Conservation (phyloP, 2,888 invertebrate species). For the Lingula anatina region DNA sequence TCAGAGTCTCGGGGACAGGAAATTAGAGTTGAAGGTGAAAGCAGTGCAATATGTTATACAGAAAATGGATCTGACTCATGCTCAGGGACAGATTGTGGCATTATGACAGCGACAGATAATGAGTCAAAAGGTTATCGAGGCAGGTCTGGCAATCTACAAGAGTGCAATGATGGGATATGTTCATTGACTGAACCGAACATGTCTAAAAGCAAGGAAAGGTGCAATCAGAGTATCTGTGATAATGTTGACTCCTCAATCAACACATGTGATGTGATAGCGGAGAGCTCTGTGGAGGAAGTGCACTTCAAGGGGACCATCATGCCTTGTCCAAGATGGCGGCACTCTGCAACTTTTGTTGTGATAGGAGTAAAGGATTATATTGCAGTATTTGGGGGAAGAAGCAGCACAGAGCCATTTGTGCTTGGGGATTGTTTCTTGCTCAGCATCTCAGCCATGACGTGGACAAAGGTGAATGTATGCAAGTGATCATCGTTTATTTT, state of each 20-base stretch:
- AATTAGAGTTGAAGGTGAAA: no score
- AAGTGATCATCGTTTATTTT: no score
- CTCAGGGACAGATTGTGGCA: no score
- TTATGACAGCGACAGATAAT: no score
- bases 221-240: constrained; percentile 7
- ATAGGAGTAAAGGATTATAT: constrained; percentile 28
- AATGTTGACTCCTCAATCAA: constrained; percentile 17
- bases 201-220: background rate
- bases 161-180: background rate
- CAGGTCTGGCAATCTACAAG: no score
- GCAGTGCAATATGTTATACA: no score
- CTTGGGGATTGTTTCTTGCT: constrained; percentile 33
- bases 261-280: no score
- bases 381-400: constrained; percentile 50
- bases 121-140: no score
- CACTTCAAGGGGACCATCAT: background rate
- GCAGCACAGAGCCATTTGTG: constrained; percentile 24
- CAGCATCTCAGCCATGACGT: constrained; percentile 18
- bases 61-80: no score
- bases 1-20: no score
- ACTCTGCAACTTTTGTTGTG: constrained; percentile 28
- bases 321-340: constrained; percentile 49
- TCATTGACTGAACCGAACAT: background rate
- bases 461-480: constrained; percentile 34
- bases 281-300: background rate